A percentile compares a stretch with the other conserved stretches of the same genome.
phyloP scores from a whole-genome alignment of 2,888 invertebrate genomes.

The Ectropis crepuscularia region DNA sequence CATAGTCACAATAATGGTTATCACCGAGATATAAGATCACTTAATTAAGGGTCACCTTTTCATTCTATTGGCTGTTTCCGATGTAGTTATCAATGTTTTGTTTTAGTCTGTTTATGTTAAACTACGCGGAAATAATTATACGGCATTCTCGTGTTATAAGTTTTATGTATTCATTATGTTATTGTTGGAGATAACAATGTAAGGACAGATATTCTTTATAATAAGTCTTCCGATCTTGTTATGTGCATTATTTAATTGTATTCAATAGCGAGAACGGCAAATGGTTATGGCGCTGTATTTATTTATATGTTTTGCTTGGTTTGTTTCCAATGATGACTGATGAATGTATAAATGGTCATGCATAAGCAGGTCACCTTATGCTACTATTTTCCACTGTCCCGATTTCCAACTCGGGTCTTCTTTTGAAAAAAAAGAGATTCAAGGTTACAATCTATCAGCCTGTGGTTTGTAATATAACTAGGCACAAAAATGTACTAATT shows the following conservation, averaged over 20 bases:
- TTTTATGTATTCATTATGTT: slow-evolving; percentile 13
- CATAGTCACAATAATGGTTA: slow-evolving; percentile 1
- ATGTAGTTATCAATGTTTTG: slow-evolving; percentile 61
- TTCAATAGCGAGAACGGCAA: background rate
- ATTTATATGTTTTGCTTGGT: too few relatives aligned
- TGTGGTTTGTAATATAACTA: too few relatives aligned
- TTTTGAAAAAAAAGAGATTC: too few relatives aligned
- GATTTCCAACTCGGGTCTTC: too few relatives aligned
- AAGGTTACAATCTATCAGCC: too few relatives aligned
- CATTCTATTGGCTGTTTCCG: slow-evolving; percentile 58
- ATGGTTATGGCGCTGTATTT: too few relatives aligned
- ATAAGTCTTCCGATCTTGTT: background rate
- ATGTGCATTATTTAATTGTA: background rate
- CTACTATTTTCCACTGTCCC: too few relatives aligned
- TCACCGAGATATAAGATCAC: slow-evolving; percentile 16
- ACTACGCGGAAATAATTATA: slow-evolving; percentile 62
- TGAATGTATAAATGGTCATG: too few relatives aligned
- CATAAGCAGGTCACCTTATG: too few relatives aligned
- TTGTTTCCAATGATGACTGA: too few relatives aligned
- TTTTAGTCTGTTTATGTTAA: slow-evolving; percentile 58
- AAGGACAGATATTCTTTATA: background rate
- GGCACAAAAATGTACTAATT: too few relatives aligned
- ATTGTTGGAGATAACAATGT: slow-evolving; percentile 42
- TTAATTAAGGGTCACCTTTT: slow-evolving; percentile 53
- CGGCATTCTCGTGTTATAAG: slow-evolving; percentile 40